These are phyloP conservation scores for Salmo trutta DNA, from an alignment of 2,797 vertebrate species.

Conservation along the genomic window DNA sequence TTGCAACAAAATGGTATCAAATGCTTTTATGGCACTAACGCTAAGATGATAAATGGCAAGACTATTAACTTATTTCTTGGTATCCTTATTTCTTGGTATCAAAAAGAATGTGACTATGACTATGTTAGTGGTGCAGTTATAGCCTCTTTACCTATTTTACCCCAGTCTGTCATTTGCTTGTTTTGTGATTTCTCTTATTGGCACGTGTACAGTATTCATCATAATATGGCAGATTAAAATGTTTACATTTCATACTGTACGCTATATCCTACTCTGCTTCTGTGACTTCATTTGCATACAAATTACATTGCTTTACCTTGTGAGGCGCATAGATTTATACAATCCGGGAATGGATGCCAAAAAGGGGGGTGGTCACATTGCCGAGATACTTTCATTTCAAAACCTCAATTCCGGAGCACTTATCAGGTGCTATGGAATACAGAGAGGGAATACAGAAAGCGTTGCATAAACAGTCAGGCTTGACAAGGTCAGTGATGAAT, in stretches of 20 bases:
- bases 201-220: background rate
- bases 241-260: conserved; percentile 31
- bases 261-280: conserved; percentile 14
- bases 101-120: background rate
- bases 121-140: background rate
- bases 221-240: conserved; percentile 28
- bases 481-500: conserved; percentile 24
- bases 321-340: background rate
- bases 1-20: conserved; percentile 36
- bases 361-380: background rate
- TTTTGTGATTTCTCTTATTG: conserved; percentile 7
- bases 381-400: conserved; percentile 15
- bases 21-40: conserved; percentile 42
- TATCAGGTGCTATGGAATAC: conserved; percentile 25
- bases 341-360: background rate
- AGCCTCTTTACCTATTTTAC: background rate
- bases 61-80: background rate
- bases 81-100: background rate
- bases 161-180: background rate
- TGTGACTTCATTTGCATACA: conserved; percentile 42
- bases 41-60: conserved; percentile 4
- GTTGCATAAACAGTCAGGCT: conserved; percentile 14
- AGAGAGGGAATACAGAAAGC: conserved; percentile 14
- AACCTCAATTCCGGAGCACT: conserved; percentile 11
- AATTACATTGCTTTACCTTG: conserved; percentile 33